phyloP scores from a whole-genome alignment of 2,113 vertebrate genomes.

The Pardalotus punctatus region DNA sequence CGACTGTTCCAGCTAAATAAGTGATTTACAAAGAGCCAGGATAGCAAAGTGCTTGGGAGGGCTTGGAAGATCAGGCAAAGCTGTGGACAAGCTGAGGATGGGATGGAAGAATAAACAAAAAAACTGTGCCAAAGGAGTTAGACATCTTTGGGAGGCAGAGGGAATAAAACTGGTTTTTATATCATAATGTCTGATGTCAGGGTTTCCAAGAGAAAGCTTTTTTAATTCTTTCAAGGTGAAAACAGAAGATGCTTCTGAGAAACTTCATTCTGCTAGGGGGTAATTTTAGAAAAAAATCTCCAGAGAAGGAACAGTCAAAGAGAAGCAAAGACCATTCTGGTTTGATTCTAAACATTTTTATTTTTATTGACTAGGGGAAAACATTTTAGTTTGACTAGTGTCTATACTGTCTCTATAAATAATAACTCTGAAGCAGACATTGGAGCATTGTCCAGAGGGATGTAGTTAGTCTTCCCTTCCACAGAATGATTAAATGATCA shows the following conservation, averaged over 20 bases:
- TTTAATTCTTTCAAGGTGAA: not conserved
- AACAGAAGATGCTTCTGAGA: not conserved
- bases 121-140: not conserved
- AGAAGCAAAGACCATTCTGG: not conserved
- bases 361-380: not conserved
- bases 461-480: not conserved
- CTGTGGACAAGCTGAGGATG: not conserved
- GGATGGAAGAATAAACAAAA: not conserved
- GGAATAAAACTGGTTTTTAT: not conserved
- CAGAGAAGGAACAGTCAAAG: not conserved
- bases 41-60: not conserved
- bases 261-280: not conserved
- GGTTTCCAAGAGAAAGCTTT: not conserved
- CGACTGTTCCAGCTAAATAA: not conserved
- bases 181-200: fast-evolving
- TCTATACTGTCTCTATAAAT: not conserved
- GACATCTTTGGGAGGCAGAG: not conserved
- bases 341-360: not conserved
- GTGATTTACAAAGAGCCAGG: not conserved
- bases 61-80: not conserved
- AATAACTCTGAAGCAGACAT: not conserved
- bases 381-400: not conserved
- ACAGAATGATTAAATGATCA: not conserved
- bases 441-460: not conserved
- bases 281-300: not conserved